Evolutionary conservation across 2,113 vertebrate species (phyloP).

Genomic region (Bos taurus): DNA sequence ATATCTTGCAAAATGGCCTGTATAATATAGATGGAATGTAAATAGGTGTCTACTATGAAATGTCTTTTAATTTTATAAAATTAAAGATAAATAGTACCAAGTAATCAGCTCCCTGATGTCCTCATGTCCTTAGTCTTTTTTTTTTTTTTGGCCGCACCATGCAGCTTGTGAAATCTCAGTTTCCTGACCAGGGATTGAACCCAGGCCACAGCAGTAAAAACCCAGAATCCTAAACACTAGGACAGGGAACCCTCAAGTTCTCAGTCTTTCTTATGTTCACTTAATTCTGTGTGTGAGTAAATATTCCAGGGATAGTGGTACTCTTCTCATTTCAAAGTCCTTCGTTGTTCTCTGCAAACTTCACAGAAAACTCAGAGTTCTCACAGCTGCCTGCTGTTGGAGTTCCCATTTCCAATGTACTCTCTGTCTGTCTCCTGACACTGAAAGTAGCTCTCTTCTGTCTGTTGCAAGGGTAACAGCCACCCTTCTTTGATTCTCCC

Average conservation of each 20-base stretch:
- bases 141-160: background rate
- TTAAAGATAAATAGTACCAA: background rate
- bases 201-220: background rate
- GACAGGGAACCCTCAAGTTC: background rate
- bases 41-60: background rate
- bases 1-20: background rate
- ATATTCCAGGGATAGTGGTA: background rate
- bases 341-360: background rate
- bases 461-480: background rate
- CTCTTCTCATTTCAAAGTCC: background rate
- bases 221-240: background rate
- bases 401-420: accelerated
- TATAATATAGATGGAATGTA: background rate
- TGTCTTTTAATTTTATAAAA: background rate
- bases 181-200: background rate
- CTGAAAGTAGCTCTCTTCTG: background rate
- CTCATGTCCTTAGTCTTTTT: background rate
- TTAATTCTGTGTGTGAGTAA: background rate
- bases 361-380: background rate
- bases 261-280: background rate
- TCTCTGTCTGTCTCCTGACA: background rate
- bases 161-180: background rate
- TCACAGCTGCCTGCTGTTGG: background rate
- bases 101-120: background rate
- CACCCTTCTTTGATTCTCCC: background rate